Evolutionary conservation across 1,140 invertebrate species (phyloP).

Genomic region (Bombus confusus): DNA sequence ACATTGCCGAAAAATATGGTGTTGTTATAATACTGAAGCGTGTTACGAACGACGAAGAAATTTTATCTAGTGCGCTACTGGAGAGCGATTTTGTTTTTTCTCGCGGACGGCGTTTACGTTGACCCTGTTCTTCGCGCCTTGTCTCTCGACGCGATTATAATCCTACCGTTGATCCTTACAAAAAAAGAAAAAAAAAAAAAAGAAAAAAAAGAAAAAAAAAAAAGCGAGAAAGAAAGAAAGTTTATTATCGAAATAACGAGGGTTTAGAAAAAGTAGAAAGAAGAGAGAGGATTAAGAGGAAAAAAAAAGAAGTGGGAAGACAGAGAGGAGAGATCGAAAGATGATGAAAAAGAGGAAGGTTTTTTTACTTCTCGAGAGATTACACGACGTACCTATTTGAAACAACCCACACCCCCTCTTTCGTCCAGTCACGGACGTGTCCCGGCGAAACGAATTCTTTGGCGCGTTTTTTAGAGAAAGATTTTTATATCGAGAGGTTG

Average conservation of each 20-base stretch:
- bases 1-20: slow-evolving; percentile 73
- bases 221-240: background rate
- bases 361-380: background rate
- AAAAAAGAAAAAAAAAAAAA: slow-evolving; percentile 6
- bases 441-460: slow-evolving; percentile 14
- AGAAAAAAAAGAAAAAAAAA: background rate
- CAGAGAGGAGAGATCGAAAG: background rate
- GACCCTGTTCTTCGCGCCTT: slow-evolving; percentile 43
- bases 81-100: slow-evolving; percentile 74
- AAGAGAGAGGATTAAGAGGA: background rate
- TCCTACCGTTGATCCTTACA: slow-evolving; percentile 18
- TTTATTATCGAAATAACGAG: background rate
- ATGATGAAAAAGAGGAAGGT: background rate
- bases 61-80: slow-evolving; percentile 77
- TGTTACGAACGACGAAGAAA: slow-evolving; percentile 72
- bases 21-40: slow-evolving; percentile 65
- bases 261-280: background rate
- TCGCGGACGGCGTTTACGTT: slow-evolving; percentile 52
- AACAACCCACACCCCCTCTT: background rate
- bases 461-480: slow-evolving; percentile 13
- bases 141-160: slow-evolving; percentile 53
- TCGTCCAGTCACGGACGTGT: background rate
- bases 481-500: slow-evolving; percentile 27
- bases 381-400: background rate
- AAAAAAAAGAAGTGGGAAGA: background rate